Conservation (phyloP, 1,140 invertebrate genomes). For the Gryllus bimaculatus region DNA sequence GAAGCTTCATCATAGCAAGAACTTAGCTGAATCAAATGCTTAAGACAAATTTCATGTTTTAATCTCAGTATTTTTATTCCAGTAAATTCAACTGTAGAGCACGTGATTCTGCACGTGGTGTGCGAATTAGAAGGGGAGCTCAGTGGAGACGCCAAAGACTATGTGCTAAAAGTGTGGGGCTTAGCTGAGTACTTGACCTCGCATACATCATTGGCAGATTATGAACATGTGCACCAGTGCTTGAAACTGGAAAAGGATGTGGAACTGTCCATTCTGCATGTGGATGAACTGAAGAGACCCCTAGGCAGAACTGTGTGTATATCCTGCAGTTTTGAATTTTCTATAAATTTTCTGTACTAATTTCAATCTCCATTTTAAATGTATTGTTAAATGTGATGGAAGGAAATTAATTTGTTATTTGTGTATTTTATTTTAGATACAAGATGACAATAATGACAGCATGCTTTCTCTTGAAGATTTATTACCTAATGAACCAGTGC, state of each 20-base stretch:
- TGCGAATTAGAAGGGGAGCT: conserved; percentile 66
- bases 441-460: conserved; percentile 65
- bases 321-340: background rate
- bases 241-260: conserved; percentile 90
- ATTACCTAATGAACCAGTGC: conserved; percentile 58
- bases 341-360: background rate
- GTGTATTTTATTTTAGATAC: conserved; percentile 34
- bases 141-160: conserved; percentile 54
- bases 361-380: background rate
- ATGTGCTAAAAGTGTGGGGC: conserved; percentile 66
- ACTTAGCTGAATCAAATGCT: background rate
- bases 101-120: conserved; percentile 78
- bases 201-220: conserved; percentile 63
- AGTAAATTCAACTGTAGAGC: conserved; percentile 78
- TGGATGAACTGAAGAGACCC: conserved; percentile 48
- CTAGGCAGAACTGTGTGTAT: conserved; percentile 48
- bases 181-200: conserved; percentile 68
- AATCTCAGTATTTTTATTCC: conserved; percentile 31
- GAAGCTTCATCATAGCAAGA: background rate
- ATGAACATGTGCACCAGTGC: conserved; percentile 89
- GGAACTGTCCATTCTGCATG: conserved; percentile 60
- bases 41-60: background rate
- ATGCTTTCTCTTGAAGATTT: conserved; percentile 62
- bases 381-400: background rate
- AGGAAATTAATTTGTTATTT: background rate